Percentiles rank a stretch among this genome's conserved stretches.
phyloP scores from a whole-genome alignment of 1,140 invertebrate species.

The Acromyrmex echinatior region DNA sequence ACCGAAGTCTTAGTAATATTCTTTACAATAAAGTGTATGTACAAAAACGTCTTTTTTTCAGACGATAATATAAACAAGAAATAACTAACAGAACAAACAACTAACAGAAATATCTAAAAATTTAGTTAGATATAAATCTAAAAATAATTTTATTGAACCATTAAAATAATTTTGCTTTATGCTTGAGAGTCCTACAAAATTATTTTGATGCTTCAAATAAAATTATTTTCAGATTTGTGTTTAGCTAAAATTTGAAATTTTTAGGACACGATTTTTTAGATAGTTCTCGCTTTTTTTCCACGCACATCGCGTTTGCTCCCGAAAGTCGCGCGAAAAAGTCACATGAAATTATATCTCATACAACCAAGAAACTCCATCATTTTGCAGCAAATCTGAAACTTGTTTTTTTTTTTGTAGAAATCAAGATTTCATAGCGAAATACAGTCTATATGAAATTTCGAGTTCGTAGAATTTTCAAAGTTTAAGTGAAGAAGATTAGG shows the following conservation, averaged over 20 bases:
- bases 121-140: too few species aligned
- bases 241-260: not conserved
- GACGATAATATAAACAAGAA: too few species aligned
- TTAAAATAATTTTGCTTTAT: too few species aligned
- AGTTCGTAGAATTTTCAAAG: not conserved
- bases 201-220: too few species aligned
- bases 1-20: too few species aligned
- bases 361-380: constrained; percentile 14
- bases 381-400: not conserved
- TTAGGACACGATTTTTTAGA: constrained; percentile 6
- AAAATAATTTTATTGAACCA: not conserved
- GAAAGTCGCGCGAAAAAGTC: constrained; percentile 33
- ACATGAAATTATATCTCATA: constrained; percentile 17
- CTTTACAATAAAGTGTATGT: too few species aligned
- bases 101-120: too few species aligned
- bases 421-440: not conserved
- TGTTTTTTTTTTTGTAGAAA: too few species aligned
- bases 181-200: too few species aligned
- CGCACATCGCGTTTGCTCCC: not conserved
- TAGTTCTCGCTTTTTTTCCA: not conserved
- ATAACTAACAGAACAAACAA: too few species aligned
- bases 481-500: not conserved
- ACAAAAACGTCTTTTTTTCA: too few species aligned
- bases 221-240: too few species aligned
- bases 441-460: not conserved